phyloP scores from a whole-genome alignment of 2,797 vertebrate genomes.

The Acanthurus lineatus region DNA sequence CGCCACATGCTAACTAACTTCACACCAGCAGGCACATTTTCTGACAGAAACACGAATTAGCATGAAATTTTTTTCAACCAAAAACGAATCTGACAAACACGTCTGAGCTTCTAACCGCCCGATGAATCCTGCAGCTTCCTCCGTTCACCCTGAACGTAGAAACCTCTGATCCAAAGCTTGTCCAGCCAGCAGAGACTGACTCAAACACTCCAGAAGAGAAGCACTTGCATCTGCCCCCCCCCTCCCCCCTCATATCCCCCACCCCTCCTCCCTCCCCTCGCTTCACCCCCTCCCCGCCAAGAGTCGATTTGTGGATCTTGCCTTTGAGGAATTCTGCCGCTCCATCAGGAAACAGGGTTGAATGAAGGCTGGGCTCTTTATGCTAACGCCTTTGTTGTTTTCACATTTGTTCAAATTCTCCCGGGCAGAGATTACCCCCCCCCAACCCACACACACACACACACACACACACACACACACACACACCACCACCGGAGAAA shows the following conservation, averaged over 20 bases:
- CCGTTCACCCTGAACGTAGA: not conserved
- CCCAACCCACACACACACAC: too few relatives aligned
- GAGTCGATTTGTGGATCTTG: slow-evolving; percentile 56
- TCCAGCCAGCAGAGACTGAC: slow-evolving; percentile 34
- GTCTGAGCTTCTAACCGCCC: slow-evolving; percentile 3
- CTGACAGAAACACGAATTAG: not conserved
- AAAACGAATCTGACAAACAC: slow-evolving; percentile 2
- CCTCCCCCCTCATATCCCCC: too few relatives aligned
- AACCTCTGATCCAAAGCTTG: slow-evolving; percentile 21
- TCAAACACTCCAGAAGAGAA: slow-evolving; percentile 8
- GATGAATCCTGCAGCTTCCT: slow-evolving; percentile 19
- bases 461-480: too few relatives aligned
- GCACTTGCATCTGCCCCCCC: not conserved
- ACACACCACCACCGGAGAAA: slow-evolving; percentile 36
- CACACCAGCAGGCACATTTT: slow-evolving; percentile 27
- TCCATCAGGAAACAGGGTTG: slow-evolving; percentile 78
- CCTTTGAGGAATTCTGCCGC: slow-evolving; percentile 67
- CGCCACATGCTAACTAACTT: slow-evolving; percentile 1
- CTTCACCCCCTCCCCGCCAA: not conserved
- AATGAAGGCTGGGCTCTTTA: slow-evolving; percentile 66
- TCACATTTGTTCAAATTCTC: slow-evolving; percentile 70
- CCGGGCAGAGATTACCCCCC: slow-evolving; percentile 44
- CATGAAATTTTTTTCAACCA: not conserved
- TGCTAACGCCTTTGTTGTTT: slow-evolving; percentile 65
- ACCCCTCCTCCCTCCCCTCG: not conserved